Evolutionary conservation across 2,888 invertebrate species (phyloP).

Genomic region (Cephalotes varians): DNA sequence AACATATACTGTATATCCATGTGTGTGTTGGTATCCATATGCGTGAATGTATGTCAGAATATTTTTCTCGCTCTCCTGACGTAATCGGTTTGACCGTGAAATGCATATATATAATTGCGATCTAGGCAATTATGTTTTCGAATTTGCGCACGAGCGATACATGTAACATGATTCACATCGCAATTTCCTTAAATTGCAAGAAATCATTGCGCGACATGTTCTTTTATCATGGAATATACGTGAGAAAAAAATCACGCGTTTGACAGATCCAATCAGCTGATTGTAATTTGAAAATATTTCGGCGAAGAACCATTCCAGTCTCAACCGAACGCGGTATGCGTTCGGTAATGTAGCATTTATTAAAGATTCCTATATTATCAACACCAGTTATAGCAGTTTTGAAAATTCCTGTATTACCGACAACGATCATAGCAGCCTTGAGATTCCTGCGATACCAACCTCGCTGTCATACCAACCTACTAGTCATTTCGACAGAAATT

Average conservation of each 20-base stretch:
- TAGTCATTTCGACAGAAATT: too few relatives aligned
- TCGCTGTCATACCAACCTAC: too few relatives aligned
- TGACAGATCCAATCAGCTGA: constrained; percentile 23
- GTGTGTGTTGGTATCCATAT: background rate
- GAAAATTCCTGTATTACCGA: too few relatives aligned
- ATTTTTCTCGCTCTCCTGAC: too few relatives aligned
- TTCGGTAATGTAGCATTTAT: background rate
- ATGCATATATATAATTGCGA: constrained; percentile 1
- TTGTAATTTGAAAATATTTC: background rate
- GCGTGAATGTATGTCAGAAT: background rate
- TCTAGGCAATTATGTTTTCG: background rate
- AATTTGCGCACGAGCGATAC: background rate
- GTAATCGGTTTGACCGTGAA: background rate
- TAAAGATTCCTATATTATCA: too few relatives aligned
- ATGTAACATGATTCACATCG: background rate
- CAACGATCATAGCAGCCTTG: too few relatives aligned
- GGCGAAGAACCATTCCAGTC: background rate
- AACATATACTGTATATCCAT: background rate
- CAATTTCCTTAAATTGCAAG: background rate
- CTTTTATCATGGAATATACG: too few relatives aligned
- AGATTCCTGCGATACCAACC: too few relatives aligned
- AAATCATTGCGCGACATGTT: background rate
- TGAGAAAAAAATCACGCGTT: background rate
- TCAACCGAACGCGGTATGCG: background rate
- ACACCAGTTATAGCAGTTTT: too few relatives aligned